Evolutionary conservation across 2,888 invertebrate species (phyloP).

Genomic region (Monoplex corrugatus): DNA sequence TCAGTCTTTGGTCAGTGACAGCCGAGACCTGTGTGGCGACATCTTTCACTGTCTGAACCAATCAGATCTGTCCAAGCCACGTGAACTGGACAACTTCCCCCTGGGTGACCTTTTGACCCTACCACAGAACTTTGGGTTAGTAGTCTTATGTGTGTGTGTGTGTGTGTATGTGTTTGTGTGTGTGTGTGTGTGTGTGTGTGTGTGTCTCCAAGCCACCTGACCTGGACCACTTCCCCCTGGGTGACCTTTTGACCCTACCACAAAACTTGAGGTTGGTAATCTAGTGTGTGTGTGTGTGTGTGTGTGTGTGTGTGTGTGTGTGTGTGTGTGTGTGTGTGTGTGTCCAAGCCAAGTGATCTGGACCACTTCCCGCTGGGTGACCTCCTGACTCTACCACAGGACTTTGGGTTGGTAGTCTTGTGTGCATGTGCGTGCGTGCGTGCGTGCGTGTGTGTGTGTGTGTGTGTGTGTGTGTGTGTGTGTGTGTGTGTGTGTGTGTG

Average conservation of each 20-base stretch:
- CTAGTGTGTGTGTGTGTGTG: not conserved
- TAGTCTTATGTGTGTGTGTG: not conserved
- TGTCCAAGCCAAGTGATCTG: constrained; percentile 90
- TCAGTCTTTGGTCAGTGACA: constrained; percentile 87
- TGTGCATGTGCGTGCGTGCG: too few relatives aligned
- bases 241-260: constrained; percentile 94
- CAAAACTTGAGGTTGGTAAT: constrained; percentile 93
- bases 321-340: too few relatives aligned
- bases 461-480: too few relatives aligned
- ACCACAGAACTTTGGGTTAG: constrained; percentile 96
- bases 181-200: too few relatives aligned
- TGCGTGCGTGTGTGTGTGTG: too few relatives aligned
- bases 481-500: too few relatives aligned
- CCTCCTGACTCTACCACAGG: constrained; percentile 95
- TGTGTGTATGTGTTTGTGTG: too few relatives aligned
- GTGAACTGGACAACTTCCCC: constrained; percentile 85
- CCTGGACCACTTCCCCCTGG: constrained; percentile 86
- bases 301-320: too few relatives aligned
- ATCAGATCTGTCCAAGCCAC: constrained; percentile 91
- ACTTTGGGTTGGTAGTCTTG: constrained; percentile 89
- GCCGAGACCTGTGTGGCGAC: constrained; percentile 91
- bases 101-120: constrained; percentile 94
- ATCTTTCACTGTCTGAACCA: constrained; percentile 89
- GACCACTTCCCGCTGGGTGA: constrained; percentile 87
- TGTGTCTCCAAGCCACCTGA: constrained; percentile 90